phyloP scores from a whole-genome alignment of 2,888 invertebrate species.

The Monoplex corrugatus region DNA sequence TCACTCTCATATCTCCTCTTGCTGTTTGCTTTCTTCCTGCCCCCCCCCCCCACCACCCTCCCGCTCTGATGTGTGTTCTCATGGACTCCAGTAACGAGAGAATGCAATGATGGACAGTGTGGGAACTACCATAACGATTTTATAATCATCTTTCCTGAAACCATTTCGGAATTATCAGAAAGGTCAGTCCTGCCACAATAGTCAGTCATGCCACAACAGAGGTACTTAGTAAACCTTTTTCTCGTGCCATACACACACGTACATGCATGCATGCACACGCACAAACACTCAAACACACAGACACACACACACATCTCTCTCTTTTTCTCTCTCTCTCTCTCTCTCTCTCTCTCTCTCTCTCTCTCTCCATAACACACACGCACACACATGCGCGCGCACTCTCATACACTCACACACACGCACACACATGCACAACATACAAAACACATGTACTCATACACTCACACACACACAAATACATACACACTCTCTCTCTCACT shows the following conservation, averaged over 20 bases:
- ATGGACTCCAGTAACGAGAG: no score
- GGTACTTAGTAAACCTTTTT: no score
- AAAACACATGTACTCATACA: not conserved
- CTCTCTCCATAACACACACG: not conserved
- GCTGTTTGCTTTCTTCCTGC: no score
- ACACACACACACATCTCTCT: not conserved
- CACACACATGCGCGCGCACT: not conserved
- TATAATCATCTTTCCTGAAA: no score
- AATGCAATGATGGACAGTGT: no score
- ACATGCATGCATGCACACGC: not conserved
- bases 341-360: not conserved
- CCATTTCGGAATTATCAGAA: no score
- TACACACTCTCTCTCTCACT: not conserved
- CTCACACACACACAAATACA: not conserved
- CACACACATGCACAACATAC: not conserved
- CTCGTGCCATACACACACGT: not conserved
- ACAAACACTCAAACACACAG: not conserved
- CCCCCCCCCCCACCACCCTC: no score
- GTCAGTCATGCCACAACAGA: no score
- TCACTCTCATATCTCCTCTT: no score
- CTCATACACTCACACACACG: not conserved
- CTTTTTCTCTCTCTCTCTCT: not conserved
- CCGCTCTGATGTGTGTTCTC: no score
- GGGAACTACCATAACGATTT: no score
- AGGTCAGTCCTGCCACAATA: no score